Conservation (phyloP, 2,113 vertebrate species). For the Taurulus bubalis region DNA sequence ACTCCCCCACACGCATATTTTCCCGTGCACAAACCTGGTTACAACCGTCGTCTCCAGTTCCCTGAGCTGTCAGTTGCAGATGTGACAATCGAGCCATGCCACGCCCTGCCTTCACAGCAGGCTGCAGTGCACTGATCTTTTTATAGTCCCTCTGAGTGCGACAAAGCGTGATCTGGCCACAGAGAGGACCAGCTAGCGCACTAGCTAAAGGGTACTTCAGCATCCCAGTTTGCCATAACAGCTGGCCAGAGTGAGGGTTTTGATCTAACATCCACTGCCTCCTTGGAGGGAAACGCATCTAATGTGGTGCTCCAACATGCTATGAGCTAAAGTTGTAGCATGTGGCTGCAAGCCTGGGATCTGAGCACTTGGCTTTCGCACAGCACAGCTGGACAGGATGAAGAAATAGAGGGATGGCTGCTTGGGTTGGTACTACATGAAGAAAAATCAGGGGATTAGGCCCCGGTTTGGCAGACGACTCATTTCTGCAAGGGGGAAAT, state of each 20-base stretch:
- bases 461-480: slow-evolving; percentile 60
- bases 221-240: slow-evolving; percentile 51
- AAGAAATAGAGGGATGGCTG: slow-evolving; percentile 51
- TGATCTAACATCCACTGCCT: slow-evolving; percentile 68
- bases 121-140: slow-evolving; percentile 70
- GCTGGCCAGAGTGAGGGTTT: slow-evolving; percentile 54
- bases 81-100: slow-evolving; percentile 58
- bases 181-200: slow-evolving; percentile 33
- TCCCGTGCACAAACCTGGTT: slow-evolving; percentile 43
- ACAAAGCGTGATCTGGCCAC: slow-evolving; percentile 58
- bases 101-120: slow-evolving; percentile 64
- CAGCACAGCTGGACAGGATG: slow-evolving; percentile 57
- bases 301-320: slow-evolving; percentile 60
- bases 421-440: slow-evolving; percentile 55
- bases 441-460: slow-evolving; percentile 71
- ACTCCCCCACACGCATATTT: background rate
- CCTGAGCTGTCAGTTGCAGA: slow-evolving; percentile 46
- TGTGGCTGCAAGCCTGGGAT: slow-evolving; percentile 58
- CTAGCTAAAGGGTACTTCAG: slow-evolving; percentile 46
- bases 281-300: slow-evolving; percentile 59
- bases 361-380: slow-evolving; percentile 51
- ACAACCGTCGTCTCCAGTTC: slow-evolving; percentile 15
- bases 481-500: slow-evolving; percentile 52
- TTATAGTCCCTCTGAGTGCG: slow-evolving; percentile 69
- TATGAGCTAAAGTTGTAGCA: slow-evolving; percentile 55